A percentile compares a stretch with the other conserved stretches of the same genome.
These are phyloP conservation scores for Harmothoe impar DNA, from an alignment of 2,888 invertebrate genomes.

Conservation along the genomic window DNA sequence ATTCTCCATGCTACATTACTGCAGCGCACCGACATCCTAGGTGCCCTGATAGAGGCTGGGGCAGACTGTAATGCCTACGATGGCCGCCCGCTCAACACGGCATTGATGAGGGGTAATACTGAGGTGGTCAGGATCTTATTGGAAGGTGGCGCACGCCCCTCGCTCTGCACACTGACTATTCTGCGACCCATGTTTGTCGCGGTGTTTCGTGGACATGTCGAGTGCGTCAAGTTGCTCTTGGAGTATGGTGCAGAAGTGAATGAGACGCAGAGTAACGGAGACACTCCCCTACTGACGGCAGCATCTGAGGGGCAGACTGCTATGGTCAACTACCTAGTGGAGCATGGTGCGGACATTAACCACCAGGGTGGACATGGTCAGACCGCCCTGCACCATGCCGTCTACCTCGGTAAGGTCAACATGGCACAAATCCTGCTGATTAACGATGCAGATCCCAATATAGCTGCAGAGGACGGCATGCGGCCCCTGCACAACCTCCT, in stretches of 20 bases:
- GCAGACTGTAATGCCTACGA: constrained; percentile 53
- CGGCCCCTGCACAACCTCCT: constrained; percentile 41
- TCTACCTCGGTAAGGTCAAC: background rate
- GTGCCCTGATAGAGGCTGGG: constrained; percentile 2
- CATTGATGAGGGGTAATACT: constrained; percentile 45
- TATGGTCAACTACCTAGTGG: constrained; percentile 51
- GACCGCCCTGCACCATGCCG: constrained; percentile 29
- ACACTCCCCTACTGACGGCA: constrained; percentile 23
- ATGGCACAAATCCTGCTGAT: constrained; percentile 32
- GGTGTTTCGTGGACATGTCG: constrained; percentile 41
- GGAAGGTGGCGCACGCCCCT: constrained; percentile 23
- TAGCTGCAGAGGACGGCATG: background rate
- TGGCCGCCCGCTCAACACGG: constrained; percentile 43
- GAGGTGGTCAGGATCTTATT: constrained; percentile 20
- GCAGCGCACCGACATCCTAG: constrained; percentile 20
- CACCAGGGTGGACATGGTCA: constrained; percentile 50
- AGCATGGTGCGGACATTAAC: constrained; percentile 42
- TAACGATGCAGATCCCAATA: constrained; percentile 4
- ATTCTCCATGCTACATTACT: constrained; percentile 45
- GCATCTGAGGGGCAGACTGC: constrained; percentile 50
- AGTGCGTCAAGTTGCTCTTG: constrained; percentile 36
- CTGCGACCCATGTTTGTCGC: constrained; percentile 56
- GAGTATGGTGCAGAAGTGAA: constrained; percentile 50
- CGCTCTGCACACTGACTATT: constrained; percentile 11
- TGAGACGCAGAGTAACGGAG: constrained; percentile 41